Conservation (phyloP, 2,888 invertebrate species). For the Cataglyphis altisquamis region DNA sequence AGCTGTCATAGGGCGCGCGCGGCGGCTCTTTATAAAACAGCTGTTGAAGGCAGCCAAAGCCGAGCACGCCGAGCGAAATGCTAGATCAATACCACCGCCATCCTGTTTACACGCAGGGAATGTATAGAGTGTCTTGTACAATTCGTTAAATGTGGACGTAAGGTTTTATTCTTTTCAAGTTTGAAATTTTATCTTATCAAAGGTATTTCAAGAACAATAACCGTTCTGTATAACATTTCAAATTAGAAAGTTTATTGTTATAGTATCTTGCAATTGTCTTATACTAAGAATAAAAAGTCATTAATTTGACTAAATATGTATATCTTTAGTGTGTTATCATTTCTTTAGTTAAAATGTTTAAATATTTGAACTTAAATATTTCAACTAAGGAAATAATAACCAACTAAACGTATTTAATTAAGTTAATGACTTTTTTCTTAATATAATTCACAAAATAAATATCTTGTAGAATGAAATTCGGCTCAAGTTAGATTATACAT, state of each 20-base stretch:
- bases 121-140: slow-evolving; percentile 29
- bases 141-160: not conserved
- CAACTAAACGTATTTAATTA: no score
- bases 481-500: not conserved
- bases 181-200: not conserved
- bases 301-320: no score
- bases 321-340: no score
- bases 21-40: slow-evolving; percentile 75
- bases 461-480: not conserved
- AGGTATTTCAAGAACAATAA: not conserved
- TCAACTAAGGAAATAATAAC: no score
- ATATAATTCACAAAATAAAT: not conserved
- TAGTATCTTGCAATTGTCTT: not conserved
- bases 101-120: slow-evolving; percentile 55
- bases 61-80: slow-evolving; percentile 67
- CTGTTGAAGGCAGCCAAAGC: slow-evolving; percentile 76
- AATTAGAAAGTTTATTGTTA: not conserved
- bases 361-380: no score
- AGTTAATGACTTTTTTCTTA: no score
- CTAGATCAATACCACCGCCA: slow-evolving; percentile 75
- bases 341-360: no score
- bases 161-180: not conserved
- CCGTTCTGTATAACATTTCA: not conserved
- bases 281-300: no score
- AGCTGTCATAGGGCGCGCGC: slow-evolving; percentile 60